These are phyloP conservation scores for Bombus breviceps DNA, from an alignment of 1,140 invertebrate species.

Conservation along the genomic window DNA sequence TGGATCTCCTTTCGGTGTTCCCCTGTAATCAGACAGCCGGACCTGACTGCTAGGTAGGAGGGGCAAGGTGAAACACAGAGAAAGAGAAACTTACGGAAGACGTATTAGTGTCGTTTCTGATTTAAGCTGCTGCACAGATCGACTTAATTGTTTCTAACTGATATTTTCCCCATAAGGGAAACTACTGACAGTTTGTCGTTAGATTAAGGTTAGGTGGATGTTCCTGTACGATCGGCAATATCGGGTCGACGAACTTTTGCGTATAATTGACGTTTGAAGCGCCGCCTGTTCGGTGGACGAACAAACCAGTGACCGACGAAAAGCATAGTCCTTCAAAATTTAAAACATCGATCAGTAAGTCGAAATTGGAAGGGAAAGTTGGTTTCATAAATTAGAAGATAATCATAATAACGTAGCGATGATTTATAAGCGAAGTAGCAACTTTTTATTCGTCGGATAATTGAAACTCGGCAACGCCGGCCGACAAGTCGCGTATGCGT, in stretches of 20 bases:
- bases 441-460: constrained; percentile 9
- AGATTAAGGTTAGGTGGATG: background rate
- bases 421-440: constrained; percentile 9
- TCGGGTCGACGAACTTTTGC: background rate
- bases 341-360: background rate
- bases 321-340: background rate
- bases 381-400: constrained; percentile 7
- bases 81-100: constrained; percentile 50
- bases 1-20: constrained; percentile 68
- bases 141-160: constrained; percentile 24
- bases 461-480: constrained; percentile 21
- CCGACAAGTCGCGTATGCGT: constrained; percentile 10
- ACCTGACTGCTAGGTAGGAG: constrained; percentile 35
- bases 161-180: background rate
- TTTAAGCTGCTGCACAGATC: constrained; percentile 16
- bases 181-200: background rate
- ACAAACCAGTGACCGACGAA: background rate
- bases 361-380: background rate
- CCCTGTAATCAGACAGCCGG: constrained; percentile 71
- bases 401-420: background rate
- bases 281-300: background rate
- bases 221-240: background rate
- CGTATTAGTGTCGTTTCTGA: constrained; percentile 44
- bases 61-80: constrained; percentile 37
- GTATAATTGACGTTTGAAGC: background rate